Percentiles rank a stretch among this genome's conserved stretches.
These are phyloP conservation scores for Pogona vitticeps DNA, from an alignment of 2,113 vertebrate species.

Conservation along the genomic window DNA sequence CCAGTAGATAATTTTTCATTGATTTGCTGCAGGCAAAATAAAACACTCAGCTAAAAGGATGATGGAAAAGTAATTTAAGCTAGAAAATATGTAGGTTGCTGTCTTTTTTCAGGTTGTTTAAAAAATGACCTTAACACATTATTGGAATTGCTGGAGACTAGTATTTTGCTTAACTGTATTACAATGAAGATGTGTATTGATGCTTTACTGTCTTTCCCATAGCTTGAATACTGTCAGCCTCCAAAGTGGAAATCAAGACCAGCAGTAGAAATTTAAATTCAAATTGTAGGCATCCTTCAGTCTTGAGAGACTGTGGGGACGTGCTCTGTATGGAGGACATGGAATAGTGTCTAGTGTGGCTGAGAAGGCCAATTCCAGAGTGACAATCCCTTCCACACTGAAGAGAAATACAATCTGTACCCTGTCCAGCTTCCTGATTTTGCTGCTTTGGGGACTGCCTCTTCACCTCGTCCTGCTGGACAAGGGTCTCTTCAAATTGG, in stretches of 20 bases:
- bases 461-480: no score
- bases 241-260: background rate
- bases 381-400: no score
- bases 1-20: constrained; percentile 67
- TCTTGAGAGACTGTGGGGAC: no score
- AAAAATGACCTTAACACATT: constrained; percentile 51
- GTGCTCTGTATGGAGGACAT: no score
- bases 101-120: constrained; percentile 12
- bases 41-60: constrained; percentile 63
- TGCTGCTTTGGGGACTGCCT: no score
- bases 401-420: no score
- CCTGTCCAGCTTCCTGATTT: no score
- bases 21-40: constrained; percentile 67
- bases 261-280: no score
- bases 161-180: constrained; percentile 43
- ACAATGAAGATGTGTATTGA: constrained; percentile 9
- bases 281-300: no score
- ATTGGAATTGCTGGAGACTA: constrained; percentile 41
- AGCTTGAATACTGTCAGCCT: background rate
- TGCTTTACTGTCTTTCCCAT: background rate
- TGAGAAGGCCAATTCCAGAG: no score
- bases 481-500: no score
- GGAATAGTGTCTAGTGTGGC: no score
- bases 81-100: constrained; percentile 37
- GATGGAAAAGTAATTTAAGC: constrained; percentile 54